These are phyloP conservation scores for Patella pellucida DNA, from an alignment of 2,888 invertebrate genomes.

Conservation along the genomic window DNA sequence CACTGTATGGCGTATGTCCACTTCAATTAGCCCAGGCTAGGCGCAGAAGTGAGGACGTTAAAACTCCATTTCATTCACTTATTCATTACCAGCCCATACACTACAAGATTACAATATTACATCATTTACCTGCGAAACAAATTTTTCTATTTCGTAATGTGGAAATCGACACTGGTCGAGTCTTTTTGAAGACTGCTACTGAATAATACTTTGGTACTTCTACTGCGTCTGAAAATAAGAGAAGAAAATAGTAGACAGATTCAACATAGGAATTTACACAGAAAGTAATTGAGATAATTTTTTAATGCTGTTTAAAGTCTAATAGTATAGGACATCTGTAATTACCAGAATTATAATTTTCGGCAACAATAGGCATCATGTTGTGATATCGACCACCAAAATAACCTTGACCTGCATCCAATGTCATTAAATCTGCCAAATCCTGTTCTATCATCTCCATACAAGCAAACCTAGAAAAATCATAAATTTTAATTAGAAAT, in stretches of 20 bases:
- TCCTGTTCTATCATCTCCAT: conserved; percentile 86
- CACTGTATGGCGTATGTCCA: no score
- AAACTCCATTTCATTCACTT: no score
- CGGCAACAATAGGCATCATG: conserved; percentile 83
- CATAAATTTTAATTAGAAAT: no score
- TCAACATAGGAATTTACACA: no score
- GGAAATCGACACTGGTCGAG: conserved; percentile 68
- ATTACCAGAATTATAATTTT: conserved; percentile 50
- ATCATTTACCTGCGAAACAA: conserved; percentile 80
- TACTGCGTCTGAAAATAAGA: conserved; percentile 34
- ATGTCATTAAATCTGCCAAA: conserved; percentile 84
- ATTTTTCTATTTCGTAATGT: conserved; percentile 83
- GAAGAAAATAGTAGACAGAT: background rate
- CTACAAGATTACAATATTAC: background rate
- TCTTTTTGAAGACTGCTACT: conserved; percentile 81
- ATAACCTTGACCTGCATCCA: conserved; percentile 96
- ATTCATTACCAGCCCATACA: no score
- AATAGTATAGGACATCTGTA: background rate
- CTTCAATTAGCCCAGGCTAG: no score
- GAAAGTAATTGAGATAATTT: no score
- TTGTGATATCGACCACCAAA: conserved; percentile 93
- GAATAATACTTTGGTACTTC: conserved; percentile 75
- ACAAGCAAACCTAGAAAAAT: conserved; percentile 83
- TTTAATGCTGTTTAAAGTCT: no score
- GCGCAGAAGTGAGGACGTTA: no score